Evolutionary conservation across 2,888 invertebrate species (phyloP).

Genomic region (Sarcophaga caerulescens): DNA sequence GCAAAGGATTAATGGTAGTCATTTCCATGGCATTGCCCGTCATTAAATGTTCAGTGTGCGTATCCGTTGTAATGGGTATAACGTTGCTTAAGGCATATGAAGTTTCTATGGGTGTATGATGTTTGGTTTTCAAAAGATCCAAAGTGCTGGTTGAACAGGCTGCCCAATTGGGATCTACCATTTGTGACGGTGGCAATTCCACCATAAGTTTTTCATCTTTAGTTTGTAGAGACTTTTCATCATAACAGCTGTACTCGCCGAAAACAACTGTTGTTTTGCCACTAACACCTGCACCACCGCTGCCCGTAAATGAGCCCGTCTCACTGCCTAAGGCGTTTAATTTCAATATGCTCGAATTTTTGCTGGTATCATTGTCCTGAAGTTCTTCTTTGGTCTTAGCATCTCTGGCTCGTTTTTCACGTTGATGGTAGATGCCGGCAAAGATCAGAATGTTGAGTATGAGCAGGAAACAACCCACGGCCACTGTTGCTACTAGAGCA

Average conservation of each 20-base stretch:
- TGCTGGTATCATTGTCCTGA: constrained; percentile 81
- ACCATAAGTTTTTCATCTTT: constrained; percentile 84
- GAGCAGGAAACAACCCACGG: constrained; percentile 91
- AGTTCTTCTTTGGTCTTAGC: constrained; percentile 90
- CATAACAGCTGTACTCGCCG: constrained; percentile 86
- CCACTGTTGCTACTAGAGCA: constrained; percentile 93
- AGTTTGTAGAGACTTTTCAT: constrained; percentile 82
- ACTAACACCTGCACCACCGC: constrained; percentile 60
- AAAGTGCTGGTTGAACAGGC: constrained; percentile 75
- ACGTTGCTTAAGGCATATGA: constrained; percentile 35
- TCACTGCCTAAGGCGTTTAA: constrained; percentile 75
- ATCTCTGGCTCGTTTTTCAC: constrained; percentile 85
- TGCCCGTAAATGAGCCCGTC: constrained; percentile 59
- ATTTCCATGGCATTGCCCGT: constrained; percentile 71
- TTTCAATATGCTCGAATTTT: constrained; percentile 77
- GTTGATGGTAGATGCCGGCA: constrained; percentile 93
- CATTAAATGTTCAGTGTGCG: constrained; percentile 64
- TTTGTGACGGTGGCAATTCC: constrained; percentile 83
- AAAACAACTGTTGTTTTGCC: constrained; percentile 76
- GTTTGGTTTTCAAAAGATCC: constrained; percentile 78
- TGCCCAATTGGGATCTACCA: constrained; percentile 73
- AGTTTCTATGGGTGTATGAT: constrained; percentile 57
- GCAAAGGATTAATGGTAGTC: constrained; percentile 73
- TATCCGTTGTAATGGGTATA: constrained; percentile 57
- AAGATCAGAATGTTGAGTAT: constrained; percentile 92